phyloP scores from a whole-genome alignment of 2,113 vertebrate species.

The Pardalotus punctatus region DNA sequence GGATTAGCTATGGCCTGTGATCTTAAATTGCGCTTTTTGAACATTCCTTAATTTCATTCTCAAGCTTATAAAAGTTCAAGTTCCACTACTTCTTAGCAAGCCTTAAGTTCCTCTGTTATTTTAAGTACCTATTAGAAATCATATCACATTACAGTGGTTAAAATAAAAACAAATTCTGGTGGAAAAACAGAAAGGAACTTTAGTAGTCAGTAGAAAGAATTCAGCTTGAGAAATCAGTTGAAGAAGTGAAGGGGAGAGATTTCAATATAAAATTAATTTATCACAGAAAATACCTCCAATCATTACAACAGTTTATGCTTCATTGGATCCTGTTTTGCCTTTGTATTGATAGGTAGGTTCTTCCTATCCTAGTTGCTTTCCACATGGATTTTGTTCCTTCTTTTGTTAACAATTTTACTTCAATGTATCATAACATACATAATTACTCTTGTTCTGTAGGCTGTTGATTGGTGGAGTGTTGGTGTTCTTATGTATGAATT shows the following conservation, averaged over 20 bases:
- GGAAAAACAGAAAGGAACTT: neutral
- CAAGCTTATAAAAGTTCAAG: neutral
- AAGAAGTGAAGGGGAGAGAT: neutral
- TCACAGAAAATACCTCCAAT: neutral
- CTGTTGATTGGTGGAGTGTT: constrained; percentile 99
- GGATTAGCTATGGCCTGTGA: neutral
- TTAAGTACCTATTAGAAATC: neutral
- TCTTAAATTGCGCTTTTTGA: neutral
- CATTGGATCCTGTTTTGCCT: neutral
- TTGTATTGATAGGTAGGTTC: neutral
- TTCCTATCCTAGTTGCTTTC: neutral
- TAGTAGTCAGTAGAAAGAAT: neutral
- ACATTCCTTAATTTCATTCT: neutral
- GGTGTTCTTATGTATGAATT: constrained; percentile 98
- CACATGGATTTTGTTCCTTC: neutral
- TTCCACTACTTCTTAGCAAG: neutral
- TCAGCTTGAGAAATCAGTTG: neutral
- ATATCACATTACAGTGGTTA: neutral
- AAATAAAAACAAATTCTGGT: neutral
- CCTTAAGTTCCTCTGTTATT: neutral
- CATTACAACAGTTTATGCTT: neutral
- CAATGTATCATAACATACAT: neutral
- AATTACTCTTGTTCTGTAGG: constrained; percentile 74
- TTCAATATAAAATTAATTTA: neutral
- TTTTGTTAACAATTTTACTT: neutral